These are phyloP conservation scores for Formica aserva DNA, from an alignment of 2,888 invertebrate species.

Conservation along the genomic window DNA sequence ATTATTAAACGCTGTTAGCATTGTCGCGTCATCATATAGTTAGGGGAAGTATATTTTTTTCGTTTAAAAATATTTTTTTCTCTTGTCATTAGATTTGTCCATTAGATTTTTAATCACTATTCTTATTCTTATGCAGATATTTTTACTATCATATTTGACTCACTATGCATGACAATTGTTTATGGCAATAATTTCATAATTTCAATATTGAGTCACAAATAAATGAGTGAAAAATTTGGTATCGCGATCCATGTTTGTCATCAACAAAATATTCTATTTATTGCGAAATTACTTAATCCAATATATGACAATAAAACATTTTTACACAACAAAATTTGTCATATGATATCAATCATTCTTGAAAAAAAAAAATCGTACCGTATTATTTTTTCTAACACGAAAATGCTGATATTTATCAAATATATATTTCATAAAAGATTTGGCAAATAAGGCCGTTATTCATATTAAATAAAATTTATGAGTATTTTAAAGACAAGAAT, in stretches of 20 bases:
- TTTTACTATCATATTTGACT: background rate
- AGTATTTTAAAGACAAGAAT: background rate
- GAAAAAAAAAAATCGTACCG: background rate
- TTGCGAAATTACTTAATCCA: background rate
- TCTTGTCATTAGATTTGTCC: background rate
- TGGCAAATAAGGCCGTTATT: background rate
- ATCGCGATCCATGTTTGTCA: background rate
- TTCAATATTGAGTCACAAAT: background rate
- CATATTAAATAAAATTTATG: background rate
- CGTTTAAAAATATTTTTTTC: background rate
- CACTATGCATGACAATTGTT: background rate
- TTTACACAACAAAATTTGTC: background rate
- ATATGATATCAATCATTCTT: background rate
- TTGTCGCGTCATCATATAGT: background rate
- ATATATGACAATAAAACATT: background rate
- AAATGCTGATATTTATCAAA: background rate
- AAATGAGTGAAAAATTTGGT: background rate
- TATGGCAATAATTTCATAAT: background rate
- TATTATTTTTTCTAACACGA: background rate
- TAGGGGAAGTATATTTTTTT: background rate
- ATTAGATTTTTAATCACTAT: background rate
- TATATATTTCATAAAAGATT: background rate
- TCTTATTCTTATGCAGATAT: background rate
- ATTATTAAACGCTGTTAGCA: slow-evolving; percentile 43
- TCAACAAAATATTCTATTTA: background rate